Evolutionary conservation across 92 coral and sea anemone species (phyloP).

Genomic region (Phenganax subtilis): DNA sequence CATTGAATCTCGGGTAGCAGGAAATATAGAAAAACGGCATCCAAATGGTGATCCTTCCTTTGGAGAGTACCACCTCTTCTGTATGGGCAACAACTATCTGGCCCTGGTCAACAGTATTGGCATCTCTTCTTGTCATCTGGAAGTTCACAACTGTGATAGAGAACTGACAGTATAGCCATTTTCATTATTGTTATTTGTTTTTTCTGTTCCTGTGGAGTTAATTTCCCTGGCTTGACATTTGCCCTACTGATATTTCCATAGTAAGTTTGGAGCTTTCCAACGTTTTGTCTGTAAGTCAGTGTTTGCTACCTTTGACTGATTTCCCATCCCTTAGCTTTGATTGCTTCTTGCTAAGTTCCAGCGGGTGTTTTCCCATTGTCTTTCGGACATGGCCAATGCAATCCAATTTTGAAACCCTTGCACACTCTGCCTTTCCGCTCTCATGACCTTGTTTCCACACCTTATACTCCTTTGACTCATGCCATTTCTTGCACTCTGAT

Average conservation of each 20-base stretch:
- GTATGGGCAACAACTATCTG: constrained; percentile 46
- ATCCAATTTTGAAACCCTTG: constrained; percentile 34
- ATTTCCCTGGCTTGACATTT: constrained; percentile 14
- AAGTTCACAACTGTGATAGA: constrained; percentile 31
- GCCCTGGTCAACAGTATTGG: constrained; percentile 35
- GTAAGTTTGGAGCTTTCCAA: constrained; percentile 34
- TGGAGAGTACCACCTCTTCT: constrained; percentile 35
- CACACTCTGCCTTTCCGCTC: constrained; percentile 32
- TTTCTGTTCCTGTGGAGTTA: constrained; percentile 17
- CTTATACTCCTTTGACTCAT: constrained; percentile 22
- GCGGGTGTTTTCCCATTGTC: constrained; percentile 33
- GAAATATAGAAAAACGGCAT: constrained; percentile 32
- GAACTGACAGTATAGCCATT: constrained; percentile 31
- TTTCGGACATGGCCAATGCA: constrained; percentile 44
- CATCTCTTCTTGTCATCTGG: constrained; percentile 34
- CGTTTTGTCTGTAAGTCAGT: constrained; percentile 27
- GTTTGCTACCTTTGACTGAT: constrained; percentile 32
- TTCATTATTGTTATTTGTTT: constrained; percentile 12
- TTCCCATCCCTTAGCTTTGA: constrained; percentile 41
- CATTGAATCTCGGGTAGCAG: constrained; percentile 16
- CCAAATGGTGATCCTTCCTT: constrained; percentile 40
- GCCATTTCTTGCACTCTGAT: constrained; percentile 39
- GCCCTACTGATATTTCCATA: constrained; percentile 38
- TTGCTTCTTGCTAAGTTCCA: constrained; percentile 33
- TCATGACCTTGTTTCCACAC: constrained; percentile 37